Evolutionary conservation across 2,888 invertebrate species (phyloP).

Genomic region (Autographa gamma): DNA sequence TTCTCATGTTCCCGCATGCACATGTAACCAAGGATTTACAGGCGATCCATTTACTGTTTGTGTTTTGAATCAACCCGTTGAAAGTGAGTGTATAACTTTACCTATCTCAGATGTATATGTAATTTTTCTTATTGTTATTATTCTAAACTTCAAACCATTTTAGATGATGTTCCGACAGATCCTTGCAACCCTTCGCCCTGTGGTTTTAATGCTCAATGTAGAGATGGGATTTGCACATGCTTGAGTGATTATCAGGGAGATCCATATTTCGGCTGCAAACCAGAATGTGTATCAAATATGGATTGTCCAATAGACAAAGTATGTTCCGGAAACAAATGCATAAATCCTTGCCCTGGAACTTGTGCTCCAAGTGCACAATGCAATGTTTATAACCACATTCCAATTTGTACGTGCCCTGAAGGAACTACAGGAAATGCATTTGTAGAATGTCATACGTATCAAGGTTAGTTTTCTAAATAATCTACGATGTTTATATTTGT

Average conservation of each 20-base stretch:
- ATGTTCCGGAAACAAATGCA: conserved; percentile 93
- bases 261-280: conserved; percentile 92
- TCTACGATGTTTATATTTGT: conserved; percentile 6
- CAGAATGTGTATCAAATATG: conserved; percentile 93
- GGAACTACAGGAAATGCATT: conserved; percentile 92
- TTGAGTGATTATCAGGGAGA: conserved; percentile 92
- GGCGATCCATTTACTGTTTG: conserved; percentile 94
- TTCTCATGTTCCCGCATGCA: conserved; percentile 92
- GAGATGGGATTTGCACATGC: conserved; percentile 91
- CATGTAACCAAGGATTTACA: conserved; percentile 91
- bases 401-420: conserved; percentile 91
- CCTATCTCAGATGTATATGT: not conserved
- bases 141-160: conserved; percentile 45
- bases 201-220: conserved; percentile 90
- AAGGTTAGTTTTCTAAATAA: conserved; percentile 79
- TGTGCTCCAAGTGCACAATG: conserved; percentile 90
- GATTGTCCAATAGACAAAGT: conserved; percentile 92
- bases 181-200: conserved; percentile 94
- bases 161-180: conserved; percentile 83
- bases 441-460: conserved; percentile 89
- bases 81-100: conserved; percentile 66
- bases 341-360: conserved; percentile 92
- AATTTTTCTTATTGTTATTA: not conserved
- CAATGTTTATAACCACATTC: conserved; percentile 91
- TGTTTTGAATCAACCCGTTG: conserved; percentile 80